Percentiles rank a stretch among this genome's conserved stretches.
These are phyloP conservation scores for Meleagris gallopavo DNA, from an alignment of 2,113 vertebrate species.

Conservation along the genomic window DNA sequence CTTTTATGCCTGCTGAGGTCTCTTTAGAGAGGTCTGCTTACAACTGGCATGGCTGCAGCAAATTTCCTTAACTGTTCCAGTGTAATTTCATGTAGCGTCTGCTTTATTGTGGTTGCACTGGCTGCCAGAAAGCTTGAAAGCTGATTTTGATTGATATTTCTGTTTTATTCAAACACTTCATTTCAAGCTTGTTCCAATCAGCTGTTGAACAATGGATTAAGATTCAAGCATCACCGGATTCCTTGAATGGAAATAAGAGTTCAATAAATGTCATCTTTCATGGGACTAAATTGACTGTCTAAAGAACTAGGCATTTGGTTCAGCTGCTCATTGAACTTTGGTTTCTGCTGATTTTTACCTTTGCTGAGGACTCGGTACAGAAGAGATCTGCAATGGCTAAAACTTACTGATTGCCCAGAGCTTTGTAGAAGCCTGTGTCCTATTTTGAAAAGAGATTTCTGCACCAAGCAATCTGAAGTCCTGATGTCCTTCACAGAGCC, in stretches of 20 bases:
- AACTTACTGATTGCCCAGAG: neutral
- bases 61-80: neutral
- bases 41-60: neutral
- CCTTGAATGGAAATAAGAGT: conserved; percentile 13
- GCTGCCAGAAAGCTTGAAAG: conserved; percentile 1
- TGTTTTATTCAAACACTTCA: conserved; percentile 43
- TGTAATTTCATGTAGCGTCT: neutral
- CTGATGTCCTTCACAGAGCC: conserved; percentile 15
- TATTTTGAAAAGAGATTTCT: conserved; percentile 15
- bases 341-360: conserved; percentile 22
- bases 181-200: conserved; percentile 32
- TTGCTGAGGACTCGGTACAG: neutral
- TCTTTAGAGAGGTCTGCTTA: neutral
- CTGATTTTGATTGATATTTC: conserved; percentile 32
- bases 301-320: conserved; percentile 28
- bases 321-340: conserved; percentile 21
- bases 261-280: conserved; percentile 21
- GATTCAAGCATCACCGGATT: conserved; percentile 20
- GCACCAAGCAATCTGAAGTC: neutral
- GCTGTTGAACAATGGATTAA: conserved; percentile 27
- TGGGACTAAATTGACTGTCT: conserved; percentile 26
- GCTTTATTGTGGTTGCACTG: conserved; percentile 10
- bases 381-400: neutral
- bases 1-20: neutral
- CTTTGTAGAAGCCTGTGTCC: conserved; percentile 1